Conservation (phyloP, 1,140 invertebrate species). For the Anadara kagoshimensis region DNA sequence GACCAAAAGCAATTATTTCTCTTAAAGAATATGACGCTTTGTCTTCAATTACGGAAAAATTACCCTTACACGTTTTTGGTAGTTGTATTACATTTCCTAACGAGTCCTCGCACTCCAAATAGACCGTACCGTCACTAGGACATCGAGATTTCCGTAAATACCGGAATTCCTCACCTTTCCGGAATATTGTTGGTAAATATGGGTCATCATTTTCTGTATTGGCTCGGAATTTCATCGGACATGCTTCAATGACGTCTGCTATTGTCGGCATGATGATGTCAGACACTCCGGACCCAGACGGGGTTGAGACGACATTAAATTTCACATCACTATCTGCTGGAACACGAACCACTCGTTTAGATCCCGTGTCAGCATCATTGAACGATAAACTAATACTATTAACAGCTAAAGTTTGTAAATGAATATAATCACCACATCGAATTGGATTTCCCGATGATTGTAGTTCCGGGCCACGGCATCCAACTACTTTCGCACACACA, state of each 20-base stretch:
- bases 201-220: constrained; percentile 29
- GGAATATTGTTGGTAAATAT: constrained; percentile 30
- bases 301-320: constrained; percentile 29
- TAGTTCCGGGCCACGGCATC: constrained; percentile 22
- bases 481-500: constrained; percentile 23
- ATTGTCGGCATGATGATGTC: constrained; percentile 30
- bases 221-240: constrained; percentile 34
- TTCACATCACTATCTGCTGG: constrained; percentile 33
- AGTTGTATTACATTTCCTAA: constrained; percentile 20
- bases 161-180: constrained; percentile 28
- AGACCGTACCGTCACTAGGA: constrained; percentile 23
- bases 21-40: constrained; percentile 21
- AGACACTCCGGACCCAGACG: neutral
- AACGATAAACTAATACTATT: constrained; percentile 34
- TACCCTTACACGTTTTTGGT: constrained; percentile 30
- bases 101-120: constrained; percentile 38
- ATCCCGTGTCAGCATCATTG: constrained; percentile 36
- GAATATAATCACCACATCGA: constrained; percentile 20
- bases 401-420: constrained; percentile 35
- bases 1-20: constrained; percentile 34
- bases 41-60: constrained; percentile 35
- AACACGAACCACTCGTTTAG: constrained; percentile 27
- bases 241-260: constrained; percentile 29
- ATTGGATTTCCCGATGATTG: constrained; percentile 6
- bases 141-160: constrained; percentile 23